Evolutionary conservation across 2,113 vertebrate species (phyloP).

Genomic region (Sceloporus undulatus): DNA sequence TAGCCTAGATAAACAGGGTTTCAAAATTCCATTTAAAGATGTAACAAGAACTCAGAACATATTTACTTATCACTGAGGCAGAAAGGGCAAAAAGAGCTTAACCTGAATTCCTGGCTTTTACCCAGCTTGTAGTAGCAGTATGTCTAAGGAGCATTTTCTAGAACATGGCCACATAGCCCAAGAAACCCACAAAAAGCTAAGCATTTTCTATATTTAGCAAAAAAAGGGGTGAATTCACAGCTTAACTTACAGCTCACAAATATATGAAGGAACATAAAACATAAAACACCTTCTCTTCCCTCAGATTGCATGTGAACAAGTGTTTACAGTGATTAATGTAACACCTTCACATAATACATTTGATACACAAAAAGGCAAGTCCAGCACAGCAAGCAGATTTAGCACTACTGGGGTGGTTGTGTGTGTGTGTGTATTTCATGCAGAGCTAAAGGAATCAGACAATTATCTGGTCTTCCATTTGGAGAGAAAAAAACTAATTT

Average conservation of each 20-base stretch:
- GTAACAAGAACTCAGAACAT: too few relatives aligned
- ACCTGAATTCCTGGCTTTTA: neutral
- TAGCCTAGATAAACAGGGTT: too few relatives aligned
- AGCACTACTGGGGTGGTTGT: neutral
- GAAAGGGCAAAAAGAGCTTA: constrained; percentile 2
- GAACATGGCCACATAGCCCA: too few relatives aligned
- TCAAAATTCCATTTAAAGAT: too few relatives aligned
- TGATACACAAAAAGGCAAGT: constrained; percentile 45
- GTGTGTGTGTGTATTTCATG: neutral
- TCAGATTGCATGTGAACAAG: constrained; percentile 29
- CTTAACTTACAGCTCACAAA: neutral
- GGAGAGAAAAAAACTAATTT: constrained; percentile 38
- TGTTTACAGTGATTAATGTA: constrained; percentile 54
- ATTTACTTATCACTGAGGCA: neutral
- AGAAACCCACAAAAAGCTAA: too few relatives aligned
- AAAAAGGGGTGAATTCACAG: neutral
- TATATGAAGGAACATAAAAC: constrained; percentile 37
- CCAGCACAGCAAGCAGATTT: constrained; percentile 36
- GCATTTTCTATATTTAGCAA: neutral
- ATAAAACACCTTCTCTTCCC: constrained; percentile 16
- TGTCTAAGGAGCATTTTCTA: neutral
- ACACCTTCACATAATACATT: constrained; percentile 34
- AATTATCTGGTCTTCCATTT: constrained; percentile 5
- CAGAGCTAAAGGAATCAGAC: neutral
- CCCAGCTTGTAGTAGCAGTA: neutral